These are phyloP conservation scores for Amblyopsis hoosieri DNA, from an alignment of 2,797 vertebrate genomes.

Conservation along the genomic window DNA sequence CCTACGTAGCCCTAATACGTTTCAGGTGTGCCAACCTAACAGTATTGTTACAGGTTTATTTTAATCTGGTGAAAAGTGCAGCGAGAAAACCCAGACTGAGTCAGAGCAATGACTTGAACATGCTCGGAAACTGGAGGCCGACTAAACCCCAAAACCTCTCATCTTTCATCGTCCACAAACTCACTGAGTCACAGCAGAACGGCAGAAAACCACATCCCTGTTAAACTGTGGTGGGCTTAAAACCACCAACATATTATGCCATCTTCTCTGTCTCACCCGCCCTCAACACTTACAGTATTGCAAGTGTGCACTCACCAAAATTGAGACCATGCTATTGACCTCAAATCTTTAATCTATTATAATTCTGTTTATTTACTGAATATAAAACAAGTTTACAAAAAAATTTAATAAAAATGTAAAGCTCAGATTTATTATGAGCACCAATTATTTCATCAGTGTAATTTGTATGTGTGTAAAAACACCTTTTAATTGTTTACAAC, in stretches of 20 bases:
- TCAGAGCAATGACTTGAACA: conserved; percentile 16
- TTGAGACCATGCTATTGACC: conserved; percentile 1
- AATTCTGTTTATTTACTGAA: too few species aligned
- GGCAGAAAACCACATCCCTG: neutral
- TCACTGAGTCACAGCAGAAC: neutral
- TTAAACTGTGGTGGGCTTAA: conserved; percentile 1
- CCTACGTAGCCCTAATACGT: too few species aligned
- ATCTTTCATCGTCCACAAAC: neutral
- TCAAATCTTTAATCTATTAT: too few species aligned
- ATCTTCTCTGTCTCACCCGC: neutral
- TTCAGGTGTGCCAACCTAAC: too few species aligned
- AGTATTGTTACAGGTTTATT: too few species aligned
- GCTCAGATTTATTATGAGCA: too few species aligned
- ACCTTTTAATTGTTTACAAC: conserved; percentile 4
- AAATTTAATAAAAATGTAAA: too few species aligned
- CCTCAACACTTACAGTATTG: neutral
- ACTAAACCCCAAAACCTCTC: conserved; percentile 15
- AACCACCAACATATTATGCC: neutral
- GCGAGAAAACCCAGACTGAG: neutral
- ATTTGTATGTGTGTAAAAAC: too few species aligned
- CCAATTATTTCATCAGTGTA: too few species aligned
- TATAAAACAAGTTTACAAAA: too few species aligned
- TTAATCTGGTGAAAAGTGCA: neutral
- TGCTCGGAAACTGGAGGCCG: conserved; percentile 7
- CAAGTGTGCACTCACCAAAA: conserved; percentile 7